phyloP scores from a whole-genome alignment of 2,888 invertebrate genomes.

The Habrosyne pyritoides region DNA sequence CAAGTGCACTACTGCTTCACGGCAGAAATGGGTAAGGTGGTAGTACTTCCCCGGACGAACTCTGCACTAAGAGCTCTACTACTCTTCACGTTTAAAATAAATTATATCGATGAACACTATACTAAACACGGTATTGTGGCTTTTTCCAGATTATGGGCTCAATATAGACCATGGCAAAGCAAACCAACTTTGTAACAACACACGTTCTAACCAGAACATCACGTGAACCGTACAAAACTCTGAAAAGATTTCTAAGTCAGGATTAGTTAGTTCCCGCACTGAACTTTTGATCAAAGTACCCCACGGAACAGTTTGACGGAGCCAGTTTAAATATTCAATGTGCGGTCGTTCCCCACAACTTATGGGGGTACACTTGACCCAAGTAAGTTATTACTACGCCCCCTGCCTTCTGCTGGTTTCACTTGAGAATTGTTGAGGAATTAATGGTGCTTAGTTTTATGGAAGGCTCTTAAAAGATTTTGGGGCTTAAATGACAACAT shows the following conservation, averaged over 20 bases:
- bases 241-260: slow-evolving; percentile 16
- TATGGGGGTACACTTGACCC: slow-evolving; percentile 45
- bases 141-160: no score
- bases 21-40: no score
- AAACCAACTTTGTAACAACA: no score
- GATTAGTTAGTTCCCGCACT: slow-evolving; percentile 11
- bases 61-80: no score
- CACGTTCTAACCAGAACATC: not conserved
- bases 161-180: no score
- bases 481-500: not conserved
- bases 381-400: slow-evolving; percentile 35
- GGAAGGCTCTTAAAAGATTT: not conserved
- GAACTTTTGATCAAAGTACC: slow-evolving; percentile 41
- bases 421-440: slow-evolving; percentile 31
- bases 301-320: slow-evolving; percentile 27
- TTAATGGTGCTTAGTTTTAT: slow-evolving; percentile 21
- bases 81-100: no score
- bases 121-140: no score
- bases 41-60: no score
- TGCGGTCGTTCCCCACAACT: slow-evolving; percentile 50
- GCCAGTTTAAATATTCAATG: slow-evolving; percentile 55
- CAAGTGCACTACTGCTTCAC: no score
- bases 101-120: no score
- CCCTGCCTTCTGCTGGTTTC: slow-evolving; percentile 16
- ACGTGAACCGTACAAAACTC: not conserved